Conservation (phyloP, 2,113 vertebrate species). For the Oplegnathus fasciatus region DNA sequence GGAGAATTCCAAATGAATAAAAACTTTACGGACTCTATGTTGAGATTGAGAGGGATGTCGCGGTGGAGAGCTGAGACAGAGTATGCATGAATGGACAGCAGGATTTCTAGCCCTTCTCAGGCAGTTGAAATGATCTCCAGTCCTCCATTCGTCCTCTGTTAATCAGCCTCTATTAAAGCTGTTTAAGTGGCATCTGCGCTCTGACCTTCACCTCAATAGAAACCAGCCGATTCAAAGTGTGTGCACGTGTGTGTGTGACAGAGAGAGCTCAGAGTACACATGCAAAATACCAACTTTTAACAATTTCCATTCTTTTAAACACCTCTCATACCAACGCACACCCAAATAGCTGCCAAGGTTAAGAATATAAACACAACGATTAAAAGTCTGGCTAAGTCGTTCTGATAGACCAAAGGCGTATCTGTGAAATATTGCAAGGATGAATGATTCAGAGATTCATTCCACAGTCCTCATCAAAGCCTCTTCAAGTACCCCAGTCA, state of each 20-base stretch:
- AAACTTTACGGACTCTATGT: neutral
- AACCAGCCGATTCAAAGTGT: slow-evolving; percentile 49
- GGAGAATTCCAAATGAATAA: neutral
- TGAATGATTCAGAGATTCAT: slow-evolving; percentile 57
- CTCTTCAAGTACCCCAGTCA: slow-evolving; percentile 65
- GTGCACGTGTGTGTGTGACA: slow-evolving; percentile 20
- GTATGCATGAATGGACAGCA: slow-evolving; percentile 26
- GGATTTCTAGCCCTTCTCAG: slow-evolving; percentile 25
- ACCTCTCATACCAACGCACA: slow-evolving; percentile 30
- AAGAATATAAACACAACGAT: slow-evolving; percentile 41
- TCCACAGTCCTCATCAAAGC: slow-evolving; percentile 75
- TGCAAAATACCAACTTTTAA: slow-evolving; percentile 37
- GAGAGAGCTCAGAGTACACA: slow-evolving; percentile 1
- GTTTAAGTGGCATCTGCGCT: slow-evolving; percentile 55
- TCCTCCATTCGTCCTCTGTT: slow-evolving; percentile 31
- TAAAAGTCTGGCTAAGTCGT: slow-evolving; percentile 44
- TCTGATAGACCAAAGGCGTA: slow-evolving; percentile 59
- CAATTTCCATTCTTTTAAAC: slow-evolving; percentile 56
- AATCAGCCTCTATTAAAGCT: slow-evolving; percentile 58
- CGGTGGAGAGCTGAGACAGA: slow-evolving; percentile 11
- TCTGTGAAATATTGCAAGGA: slow-evolving; percentile 52
- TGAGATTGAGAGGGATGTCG: neutral
- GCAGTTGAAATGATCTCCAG: slow-evolving; percentile 55
- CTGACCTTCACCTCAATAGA: slow-evolving; percentile 63
- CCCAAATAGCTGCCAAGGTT: slow-evolving; percentile 34